Evolutionary conservation across 2,113 vertebrate species (phyloP), one percentile per base, ranked within the genome.

Genomic region (Zapus hudsonius): DNA sequence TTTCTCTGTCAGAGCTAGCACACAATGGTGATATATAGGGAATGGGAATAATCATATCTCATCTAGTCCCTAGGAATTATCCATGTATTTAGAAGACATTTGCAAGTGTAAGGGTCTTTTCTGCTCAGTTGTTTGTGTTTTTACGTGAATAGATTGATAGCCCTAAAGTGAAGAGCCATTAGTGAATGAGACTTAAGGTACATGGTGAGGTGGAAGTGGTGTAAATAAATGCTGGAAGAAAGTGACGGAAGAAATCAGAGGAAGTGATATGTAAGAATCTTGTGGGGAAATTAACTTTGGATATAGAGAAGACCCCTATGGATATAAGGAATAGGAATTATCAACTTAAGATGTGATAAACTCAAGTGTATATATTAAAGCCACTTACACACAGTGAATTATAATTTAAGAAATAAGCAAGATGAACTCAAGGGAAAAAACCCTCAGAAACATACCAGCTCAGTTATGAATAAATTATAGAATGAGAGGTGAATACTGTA

Each of bases 401-500:
- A 8, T 74, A 69, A 91, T 91, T 87, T 84, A 66, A 38, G 57
- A 89, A 87, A 79, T 75, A 19, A 69, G 42, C 59, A 89, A 36
- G 36, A 79, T 78, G 42, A 87, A 23, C 16, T 90, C 44, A 81
- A 94, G 91, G 73, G 75, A 73, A 86, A 67, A 89, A 91, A 89
- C 27, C 55, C 59, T 83, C 29, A 74, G 84, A 69, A 84, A 87
- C 40, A 16, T 92, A 44, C 36, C 42, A 78, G 36, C 88, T 93
- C 57, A 69, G 70, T 74, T 89, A 64, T 79, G 64, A 93, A 73
- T 82, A 91, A 94, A 82, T 89, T 59, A 64, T 44, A 79, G 47
- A 87, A 7, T 31, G 72, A 93, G 61, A 92, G 42, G 67, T 84
- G 57, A 95, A 13, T 73, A 25, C n/a, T 47, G 9, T 89, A 59